Percentiles rank a stretch among this genome's conserved stretches.
Conservation (phyloP, 2,113 vertebrate species). For the Pseudorectes ferrugineus region DNA sequence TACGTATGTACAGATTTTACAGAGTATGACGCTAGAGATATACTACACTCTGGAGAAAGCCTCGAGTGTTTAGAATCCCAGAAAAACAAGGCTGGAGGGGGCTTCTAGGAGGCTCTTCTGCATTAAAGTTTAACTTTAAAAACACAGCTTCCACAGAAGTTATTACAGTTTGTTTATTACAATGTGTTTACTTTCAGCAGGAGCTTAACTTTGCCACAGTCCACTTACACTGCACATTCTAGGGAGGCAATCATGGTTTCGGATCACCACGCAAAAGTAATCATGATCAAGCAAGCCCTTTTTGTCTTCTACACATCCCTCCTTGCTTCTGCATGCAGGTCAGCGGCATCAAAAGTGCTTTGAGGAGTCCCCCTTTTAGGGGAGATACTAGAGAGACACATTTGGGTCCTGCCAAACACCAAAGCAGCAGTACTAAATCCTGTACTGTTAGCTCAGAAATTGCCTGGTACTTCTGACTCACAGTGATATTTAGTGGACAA, state of each 20-base stretch:
- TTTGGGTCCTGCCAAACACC: background rate
- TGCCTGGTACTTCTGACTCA: background rate
- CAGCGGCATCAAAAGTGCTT: background rate
- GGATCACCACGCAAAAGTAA: background rate
- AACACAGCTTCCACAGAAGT: background rate
- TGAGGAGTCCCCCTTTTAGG: background rate
- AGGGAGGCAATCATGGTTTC: background rate
- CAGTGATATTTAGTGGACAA: fast-evolving
- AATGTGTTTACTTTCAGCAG: background rate
- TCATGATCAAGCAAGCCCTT: background rate
- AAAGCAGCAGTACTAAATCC: background rate
- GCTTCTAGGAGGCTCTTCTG: background rate
- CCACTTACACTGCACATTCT: background rate
- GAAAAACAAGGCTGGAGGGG: background rate
- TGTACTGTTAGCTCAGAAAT: background rate
- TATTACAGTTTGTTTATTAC: background rate
- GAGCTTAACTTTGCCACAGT: background rate
- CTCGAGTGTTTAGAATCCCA: background rate
- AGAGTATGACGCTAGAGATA: background rate
- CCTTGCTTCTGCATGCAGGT: background rate
- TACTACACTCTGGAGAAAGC: background rate
- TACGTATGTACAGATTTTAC: background rate
- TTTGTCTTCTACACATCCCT: background rate
- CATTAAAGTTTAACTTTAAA: background rate
- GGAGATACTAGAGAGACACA: background rate